Evolutionary conservation across 1,140 invertebrate species (phyloP).

Genomic region (Ctenoplectra terminalis): DNA sequence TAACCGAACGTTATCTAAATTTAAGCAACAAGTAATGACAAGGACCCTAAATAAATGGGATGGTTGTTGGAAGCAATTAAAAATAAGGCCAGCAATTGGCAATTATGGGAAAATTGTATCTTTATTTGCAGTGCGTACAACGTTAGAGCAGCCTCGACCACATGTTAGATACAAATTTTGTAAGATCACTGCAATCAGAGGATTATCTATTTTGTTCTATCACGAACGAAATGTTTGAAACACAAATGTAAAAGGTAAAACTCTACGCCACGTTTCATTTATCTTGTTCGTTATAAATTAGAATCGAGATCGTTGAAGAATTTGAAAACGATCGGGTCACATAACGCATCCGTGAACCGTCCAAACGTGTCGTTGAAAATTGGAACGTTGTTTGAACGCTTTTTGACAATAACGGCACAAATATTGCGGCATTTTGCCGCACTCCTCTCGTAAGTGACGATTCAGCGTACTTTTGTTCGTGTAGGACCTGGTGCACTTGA

Average conservation of each 20-base stretch:
- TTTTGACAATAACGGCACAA: constrained; percentile 82
- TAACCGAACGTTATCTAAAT: neutral
- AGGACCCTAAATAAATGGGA: neutral
- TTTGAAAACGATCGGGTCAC: neutral
- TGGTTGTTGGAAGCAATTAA: neutral
- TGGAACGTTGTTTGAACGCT: constrained; percentile 75
- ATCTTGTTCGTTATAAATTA: neutral
- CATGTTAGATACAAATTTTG: too few species aligned
- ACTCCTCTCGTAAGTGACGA: constrained; percentile 47
- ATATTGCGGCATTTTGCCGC: constrained; percentile 79
- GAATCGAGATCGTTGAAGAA: neutral
- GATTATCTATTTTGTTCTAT: neutral
- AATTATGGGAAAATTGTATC: neutral
- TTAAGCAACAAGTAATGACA: neutral
- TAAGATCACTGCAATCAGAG: too few species aligned
- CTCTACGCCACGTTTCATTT: neutral
- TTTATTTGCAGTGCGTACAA: constrained; percentile 20
- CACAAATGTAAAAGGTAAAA: neutral
- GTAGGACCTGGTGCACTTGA: constrained; percentile 80
- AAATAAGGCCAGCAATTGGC: neutral
- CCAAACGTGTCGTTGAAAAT: constrained; percentile 68
- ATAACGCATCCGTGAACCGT: constrained; percentile 55
- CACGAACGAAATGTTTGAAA: neutral
- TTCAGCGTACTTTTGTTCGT: constrained; percentile 77
- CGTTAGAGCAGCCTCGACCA: neutral